Conservation (phyloP, 2,113 vertebrate species). For the Sinocyclocheilus anophthalmus region DNA sequence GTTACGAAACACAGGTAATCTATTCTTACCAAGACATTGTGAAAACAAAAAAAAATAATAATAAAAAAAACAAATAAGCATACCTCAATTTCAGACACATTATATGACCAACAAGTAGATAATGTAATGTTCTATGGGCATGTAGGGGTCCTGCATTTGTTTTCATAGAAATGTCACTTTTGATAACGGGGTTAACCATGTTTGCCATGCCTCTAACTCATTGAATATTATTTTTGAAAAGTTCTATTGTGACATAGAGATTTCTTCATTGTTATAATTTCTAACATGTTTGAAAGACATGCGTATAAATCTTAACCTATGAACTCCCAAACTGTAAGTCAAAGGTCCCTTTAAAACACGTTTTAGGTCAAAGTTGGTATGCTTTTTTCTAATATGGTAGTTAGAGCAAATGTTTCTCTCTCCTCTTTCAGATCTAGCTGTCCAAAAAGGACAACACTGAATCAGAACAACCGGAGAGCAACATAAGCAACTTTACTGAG, state of each 20-base stretch:
- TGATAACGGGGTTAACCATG: too few relatives aligned
- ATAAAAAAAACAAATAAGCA: too few relatives aligned
- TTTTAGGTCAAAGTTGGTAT: neutral
- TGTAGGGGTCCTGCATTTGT: too few relatives aligned
- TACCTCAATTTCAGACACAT: too few relatives aligned
- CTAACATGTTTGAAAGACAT: neutral
- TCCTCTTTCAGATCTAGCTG: neutral
- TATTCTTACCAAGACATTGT: too few relatives aligned
- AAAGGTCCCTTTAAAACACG: neutral
- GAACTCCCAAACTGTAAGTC: neutral
- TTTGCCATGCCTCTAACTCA: neutral
- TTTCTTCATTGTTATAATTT: neutral
- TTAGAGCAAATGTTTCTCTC: neutral
- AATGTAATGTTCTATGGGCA: too few relatives aligned
- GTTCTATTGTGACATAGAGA: neutral
- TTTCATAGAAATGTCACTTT: too few relatives aligned
- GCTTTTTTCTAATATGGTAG: neutral
- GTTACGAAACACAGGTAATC: too few relatives aligned
- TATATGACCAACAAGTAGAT: too few relatives aligned
- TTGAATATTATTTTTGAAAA: neutral
- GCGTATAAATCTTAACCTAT: neutral
- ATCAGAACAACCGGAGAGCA: neutral
- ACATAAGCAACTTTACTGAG: neutral
- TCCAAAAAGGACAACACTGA: neutral
- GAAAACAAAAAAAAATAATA: too few relatives aligned